A percentile compares a stretch with the other conserved stretches of the same genome.
Conservation (phyloP, 2,113 vertebrate species). For the Campylorhamphus procurvoides region DNA sequence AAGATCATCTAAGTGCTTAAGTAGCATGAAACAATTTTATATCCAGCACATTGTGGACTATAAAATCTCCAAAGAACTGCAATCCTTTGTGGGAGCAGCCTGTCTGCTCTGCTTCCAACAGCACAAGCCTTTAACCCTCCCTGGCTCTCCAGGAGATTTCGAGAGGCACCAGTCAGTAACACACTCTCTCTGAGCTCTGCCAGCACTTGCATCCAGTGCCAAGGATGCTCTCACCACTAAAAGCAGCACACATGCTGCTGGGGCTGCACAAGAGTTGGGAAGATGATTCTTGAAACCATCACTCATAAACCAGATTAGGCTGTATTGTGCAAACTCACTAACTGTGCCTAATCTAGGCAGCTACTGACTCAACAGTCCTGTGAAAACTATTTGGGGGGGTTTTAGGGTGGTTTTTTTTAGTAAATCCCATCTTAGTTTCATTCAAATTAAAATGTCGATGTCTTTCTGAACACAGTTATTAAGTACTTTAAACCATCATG, state of each 20-base stretch:
- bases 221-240: slow-evolving; percentile 49
- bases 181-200: not conserved
- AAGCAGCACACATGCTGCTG: slow-evolving; percentile 26
- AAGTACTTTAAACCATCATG: not conserved
- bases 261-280: not conserved
- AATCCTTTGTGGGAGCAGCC: slow-evolving; percentile 58
- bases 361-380: not conserved
- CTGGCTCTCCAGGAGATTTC: slow-evolving; percentile 50
- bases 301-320: not conserved
- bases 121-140: slow-evolving; percentile 40
- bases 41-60: slow-evolving; percentile 34
- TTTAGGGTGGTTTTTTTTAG: not conserved
- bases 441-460: not conserved
- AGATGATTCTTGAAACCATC: not conserved
- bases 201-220: slow-evolving; percentile 26
- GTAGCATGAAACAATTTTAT: slow-evolving; percentile 63
- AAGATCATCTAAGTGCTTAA: slow-evolving; percentile 71
- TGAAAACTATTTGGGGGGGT: not conserved
- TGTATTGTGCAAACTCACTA: not conserved
- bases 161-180: slow-evolving; percentile 42
- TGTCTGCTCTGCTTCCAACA: slow-evolving; percentile 37
- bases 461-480: not conserved
- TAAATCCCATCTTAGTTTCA: not conserved
- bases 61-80: slow-evolving; percentile 52
- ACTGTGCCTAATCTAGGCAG: not conserved